Evolutionary conservation across 2,113 vertebrate genomes (phyloP).

Genomic region (Neolamprologus devosi): DNA sequence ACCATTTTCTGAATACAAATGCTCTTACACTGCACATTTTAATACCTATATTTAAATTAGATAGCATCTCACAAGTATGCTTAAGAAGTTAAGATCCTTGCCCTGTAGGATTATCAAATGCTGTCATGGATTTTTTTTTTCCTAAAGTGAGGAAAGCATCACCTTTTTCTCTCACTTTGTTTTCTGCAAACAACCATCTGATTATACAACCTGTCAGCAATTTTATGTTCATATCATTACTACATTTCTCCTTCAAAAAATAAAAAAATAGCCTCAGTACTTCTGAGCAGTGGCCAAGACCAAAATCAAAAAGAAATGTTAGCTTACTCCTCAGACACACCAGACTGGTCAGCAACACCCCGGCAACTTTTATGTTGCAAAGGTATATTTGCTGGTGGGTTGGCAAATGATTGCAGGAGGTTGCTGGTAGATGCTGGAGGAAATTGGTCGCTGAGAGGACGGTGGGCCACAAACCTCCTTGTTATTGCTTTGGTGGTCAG

Average conservation of each 20-base stretch:
- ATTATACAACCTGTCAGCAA: neutral
- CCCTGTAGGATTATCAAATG: neutral
- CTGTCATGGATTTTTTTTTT: neutral
- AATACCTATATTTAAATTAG: neutral
- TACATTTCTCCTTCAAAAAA: neutral
- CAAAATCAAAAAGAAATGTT: neutral
- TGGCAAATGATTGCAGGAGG: neutral
- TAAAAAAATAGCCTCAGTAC: neutral
- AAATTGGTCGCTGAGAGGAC: neutral
- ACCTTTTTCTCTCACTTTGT: neutral
- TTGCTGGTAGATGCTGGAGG: neutral
- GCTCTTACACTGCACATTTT: neutral
- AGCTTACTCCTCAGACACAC: neutral
- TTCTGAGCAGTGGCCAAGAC: neutral
- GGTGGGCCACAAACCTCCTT: neutral
- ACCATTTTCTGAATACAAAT: neutral
- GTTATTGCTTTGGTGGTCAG: neutral
- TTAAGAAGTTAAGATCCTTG: neutral
- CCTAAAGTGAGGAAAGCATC: neutral
- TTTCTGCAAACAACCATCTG: neutral
- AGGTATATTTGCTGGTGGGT: neutral
- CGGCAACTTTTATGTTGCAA: neutral
- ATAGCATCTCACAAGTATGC: neutral
- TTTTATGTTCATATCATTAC: neutral
- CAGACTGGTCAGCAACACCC: neutral